These are phyloP conservation scores for Agapornis roseicollis DNA, from an alignment of 2,113 vertebrate genomes.

Conservation along the genomic window DNA sequence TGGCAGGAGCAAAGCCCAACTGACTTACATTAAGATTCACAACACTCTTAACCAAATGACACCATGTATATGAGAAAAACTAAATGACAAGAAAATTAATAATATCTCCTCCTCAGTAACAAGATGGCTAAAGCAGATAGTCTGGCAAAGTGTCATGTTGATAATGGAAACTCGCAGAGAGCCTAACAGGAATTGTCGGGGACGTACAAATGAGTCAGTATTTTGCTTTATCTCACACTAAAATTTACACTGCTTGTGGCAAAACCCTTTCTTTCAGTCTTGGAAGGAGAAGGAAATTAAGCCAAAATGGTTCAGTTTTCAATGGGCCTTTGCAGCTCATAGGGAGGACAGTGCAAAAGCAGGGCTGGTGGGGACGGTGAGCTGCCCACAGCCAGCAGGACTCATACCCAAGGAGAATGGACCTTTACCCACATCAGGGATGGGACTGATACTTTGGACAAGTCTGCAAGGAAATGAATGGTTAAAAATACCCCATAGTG, in stretches of 20 bases:
- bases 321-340: neutral
- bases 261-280: neutral
- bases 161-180: neutral
- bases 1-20: neutral
- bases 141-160: neutral
- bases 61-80: neutral
- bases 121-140: constrained; percentile 36
- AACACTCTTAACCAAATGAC: neutral
- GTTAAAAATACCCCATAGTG: neutral
- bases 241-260: neutral
- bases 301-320: neutral
- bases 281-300: neutral
- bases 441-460: accelerated
- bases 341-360: neutral
- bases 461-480: neutral
- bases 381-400: neutral
- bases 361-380: neutral
- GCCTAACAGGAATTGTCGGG: neutral
- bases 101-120: neutral
- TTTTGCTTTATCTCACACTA: neutral
- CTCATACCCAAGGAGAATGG: neutral
- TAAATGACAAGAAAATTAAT: constrained; percentile 17
- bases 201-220: neutral
- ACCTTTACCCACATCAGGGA: accelerated
- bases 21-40: neutral